A percentile compares a stretch with the other conserved stretches of the same genome.
These are phyloP conservation scores for Aleiodes sp. DNA, from an alignment of 1,140 invertebrate genomes.

Conservation along the genomic window DNA sequence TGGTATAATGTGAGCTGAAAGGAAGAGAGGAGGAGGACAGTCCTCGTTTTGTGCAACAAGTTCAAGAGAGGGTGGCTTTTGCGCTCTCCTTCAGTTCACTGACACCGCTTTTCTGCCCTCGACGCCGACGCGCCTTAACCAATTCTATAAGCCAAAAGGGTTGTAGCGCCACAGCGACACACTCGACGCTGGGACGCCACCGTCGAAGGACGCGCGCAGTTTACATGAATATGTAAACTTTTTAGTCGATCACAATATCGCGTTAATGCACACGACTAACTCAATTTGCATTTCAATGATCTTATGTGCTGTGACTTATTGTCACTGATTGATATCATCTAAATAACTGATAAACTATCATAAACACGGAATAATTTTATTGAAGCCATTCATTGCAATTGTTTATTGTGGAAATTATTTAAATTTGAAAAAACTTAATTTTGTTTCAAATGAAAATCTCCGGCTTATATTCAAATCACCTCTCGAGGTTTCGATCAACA, in stretches of 20 bases:
- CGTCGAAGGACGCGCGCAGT: constrained; percentile 58
- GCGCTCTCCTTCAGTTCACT: constrained; percentile 53
- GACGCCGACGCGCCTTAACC: constrained; percentile 41
- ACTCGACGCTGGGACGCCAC: constrained; percentile 63
- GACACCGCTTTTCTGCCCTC: constrained; percentile 48
- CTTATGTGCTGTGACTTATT: not conserved
- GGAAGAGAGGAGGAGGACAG: not conserved
- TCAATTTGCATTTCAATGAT: constrained; percentile 27
- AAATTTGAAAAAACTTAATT: no score
- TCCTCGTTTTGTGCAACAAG: constrained; percentile 13
- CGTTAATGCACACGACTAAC: constrained; percentile 11
- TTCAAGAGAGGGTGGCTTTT: constrained; percentile 10
- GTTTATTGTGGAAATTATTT: no score
- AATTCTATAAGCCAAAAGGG: constrained; percentile 32
- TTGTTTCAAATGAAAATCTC: no score
- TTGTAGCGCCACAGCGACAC: constrained; percentile 43
- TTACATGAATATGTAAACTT: constrained; percentile 58
- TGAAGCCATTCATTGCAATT: no score
- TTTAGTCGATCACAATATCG: not conserved
- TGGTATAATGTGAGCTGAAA: not conserved
- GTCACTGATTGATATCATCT: not conserved
- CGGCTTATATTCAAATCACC: no score
- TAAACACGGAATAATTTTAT: no score
- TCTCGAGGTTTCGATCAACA: no score
- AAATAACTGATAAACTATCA: no score